Base-by-base conservation (phyloP, 1,140 invertebrate genomes). In the Bombus soroeensis region DNA sequence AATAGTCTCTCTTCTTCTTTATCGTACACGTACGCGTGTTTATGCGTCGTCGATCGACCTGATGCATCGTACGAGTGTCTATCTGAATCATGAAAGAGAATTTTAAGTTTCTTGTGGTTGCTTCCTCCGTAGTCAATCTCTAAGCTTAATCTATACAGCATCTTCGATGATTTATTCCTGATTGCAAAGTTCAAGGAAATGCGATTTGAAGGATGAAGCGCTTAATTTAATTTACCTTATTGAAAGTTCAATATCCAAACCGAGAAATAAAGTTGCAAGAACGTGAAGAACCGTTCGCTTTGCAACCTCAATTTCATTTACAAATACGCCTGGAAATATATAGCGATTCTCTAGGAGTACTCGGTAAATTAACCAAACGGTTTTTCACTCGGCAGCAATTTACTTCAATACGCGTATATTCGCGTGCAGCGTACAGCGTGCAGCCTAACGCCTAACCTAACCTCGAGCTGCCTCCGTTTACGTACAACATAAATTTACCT, bases 401-500 rank as follows among this genome's bases (percentile, higher is more conserved):
- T 37, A 59, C 39, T 47, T 18, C 32, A 18, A 68, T 78, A 37
- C 41, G 34, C 32, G 41, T 80, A 28, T 53, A 22, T 71, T 62
- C 81, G 62, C 41, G 73, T 66, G 72, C 64, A 74, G 8, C 71
- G 73, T 87, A 71, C 47, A 18, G 47, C 18, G 18, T 2, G n/a
- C 76, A 82, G 76, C 81, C 72, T 86, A 88, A 73, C 79, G 83
- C 77, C 83, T 90, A 89, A 83, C 81, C 85, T 78, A 89, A 78
- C 87, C 75, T 28, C 66, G 64, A 70, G 18, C 47, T 64, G 64
- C 64, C n/a, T 83, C 85, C 74, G 39, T 68, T 75, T 87, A 78
- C 83, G 77, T 73, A 86, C 88, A 88, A 91, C 91, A 93, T 94
- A 94, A 94, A 94, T 94, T 91, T 91, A 90, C 89, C 88, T 93